A percentile compares a stretch with the other conserved stretches of the same genome.
phyloP scores from a whole-genome alignment of 2,888 invertebrate genomes.

The Mallateleia sp. region DNA sequence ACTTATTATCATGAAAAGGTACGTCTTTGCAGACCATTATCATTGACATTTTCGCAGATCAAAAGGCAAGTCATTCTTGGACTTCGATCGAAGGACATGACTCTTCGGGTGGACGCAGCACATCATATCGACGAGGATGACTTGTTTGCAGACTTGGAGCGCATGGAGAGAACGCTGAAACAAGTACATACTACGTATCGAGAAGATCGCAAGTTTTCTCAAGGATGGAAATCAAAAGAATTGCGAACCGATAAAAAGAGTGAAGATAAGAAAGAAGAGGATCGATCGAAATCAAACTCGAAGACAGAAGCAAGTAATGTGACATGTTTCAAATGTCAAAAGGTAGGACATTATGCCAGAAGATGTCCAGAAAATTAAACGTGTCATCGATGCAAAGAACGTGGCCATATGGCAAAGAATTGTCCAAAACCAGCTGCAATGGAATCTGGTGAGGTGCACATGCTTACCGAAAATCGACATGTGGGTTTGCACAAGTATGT shows the following conservation, averaged over 20 bases:
- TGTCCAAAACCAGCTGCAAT: constrained; percentile 19
- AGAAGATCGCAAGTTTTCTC: not conserved
- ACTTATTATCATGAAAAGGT: constrained; percentile 36
- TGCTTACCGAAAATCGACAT: not conserved
- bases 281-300: not conserved
- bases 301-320: too few species aligned
- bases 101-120: not conserved
- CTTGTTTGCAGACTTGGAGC: not conserved
- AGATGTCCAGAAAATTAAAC: constrained; percentile 54
- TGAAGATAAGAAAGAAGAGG: not conserved
- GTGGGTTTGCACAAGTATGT: constrained; percentile 63
- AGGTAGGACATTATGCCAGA: constrained; percentile 54
- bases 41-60: constrained; percentile 2
- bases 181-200: not conserved
- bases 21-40: constrained; percentile 26
- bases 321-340: constrained; percentile 56
- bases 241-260: too few species aligned
- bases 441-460: constrained; percentile 19
- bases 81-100: not conserved
- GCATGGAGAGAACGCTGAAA: not conserved
- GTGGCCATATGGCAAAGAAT: constrained; percentile 2
- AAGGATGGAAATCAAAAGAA: too few species aligned
- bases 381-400: constrained; percentile 4
- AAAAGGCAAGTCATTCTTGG: constrained; percentile 27
- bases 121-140: constrained; percentile 1